These are phyloP conservation scores for Copsychus sechellarum DNA, from an alignment of 2,113 vertebrate species.

Conservation along the genomic window DNA sequence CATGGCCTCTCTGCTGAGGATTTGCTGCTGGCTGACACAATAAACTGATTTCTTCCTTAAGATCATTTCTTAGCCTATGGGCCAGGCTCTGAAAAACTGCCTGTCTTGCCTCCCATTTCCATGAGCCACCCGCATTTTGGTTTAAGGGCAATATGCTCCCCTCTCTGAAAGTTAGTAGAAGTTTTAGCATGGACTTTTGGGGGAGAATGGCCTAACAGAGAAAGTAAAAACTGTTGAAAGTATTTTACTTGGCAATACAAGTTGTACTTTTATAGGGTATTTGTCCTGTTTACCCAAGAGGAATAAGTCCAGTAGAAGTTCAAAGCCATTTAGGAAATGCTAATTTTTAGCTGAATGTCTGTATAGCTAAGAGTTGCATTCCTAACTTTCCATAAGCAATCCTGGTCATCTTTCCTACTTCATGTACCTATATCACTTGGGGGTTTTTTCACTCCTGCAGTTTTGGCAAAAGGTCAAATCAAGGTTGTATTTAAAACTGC, in stretches of 20 bases:
- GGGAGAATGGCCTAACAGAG: not conserved
- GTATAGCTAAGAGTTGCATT: not conserved
- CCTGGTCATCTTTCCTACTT: not conserved
- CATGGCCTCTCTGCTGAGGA: not conserved
- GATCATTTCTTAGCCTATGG: not conserved
- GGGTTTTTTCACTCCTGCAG: not conserved
- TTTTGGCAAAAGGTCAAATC: not conserved
- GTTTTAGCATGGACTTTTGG: not conserved
- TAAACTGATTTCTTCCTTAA: not conserved
- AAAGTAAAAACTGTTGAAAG: not conserved
- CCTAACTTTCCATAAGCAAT: not conserved
- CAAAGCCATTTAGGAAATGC: not conserved
- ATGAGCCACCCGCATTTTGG: not conserved
- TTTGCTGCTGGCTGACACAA: not conserved
- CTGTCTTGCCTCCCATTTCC: not conserved
- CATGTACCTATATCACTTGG: not conserved
- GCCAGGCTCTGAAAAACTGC: not conserved
- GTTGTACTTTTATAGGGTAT: not conserved
- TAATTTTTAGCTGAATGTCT: not conserved
- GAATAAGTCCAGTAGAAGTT: constrained; percentile 1
- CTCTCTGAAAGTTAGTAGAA: not conserved
- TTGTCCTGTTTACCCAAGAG: constrained; percentile 17
- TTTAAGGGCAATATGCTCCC: not conserved
- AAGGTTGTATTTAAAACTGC: not conserved
- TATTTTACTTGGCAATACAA: not conserved